Base-by-base conservation (phyloP, 2,113 vertebrate genomes). In the Chaetodon trifascialis region DNA sequence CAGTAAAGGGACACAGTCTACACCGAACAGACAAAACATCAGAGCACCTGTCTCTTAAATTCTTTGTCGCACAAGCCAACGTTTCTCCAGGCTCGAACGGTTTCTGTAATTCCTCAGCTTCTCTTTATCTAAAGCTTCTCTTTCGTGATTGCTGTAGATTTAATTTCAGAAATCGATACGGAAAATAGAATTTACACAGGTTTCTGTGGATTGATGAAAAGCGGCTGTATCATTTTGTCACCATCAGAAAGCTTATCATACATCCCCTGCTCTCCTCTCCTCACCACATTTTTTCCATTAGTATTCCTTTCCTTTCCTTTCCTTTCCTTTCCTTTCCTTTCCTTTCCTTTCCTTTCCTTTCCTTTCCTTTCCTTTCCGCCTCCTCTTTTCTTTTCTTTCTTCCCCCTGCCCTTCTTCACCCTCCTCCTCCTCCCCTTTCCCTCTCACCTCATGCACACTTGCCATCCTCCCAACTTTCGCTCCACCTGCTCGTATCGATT, bases 401-500 rank as follows among this genome's bases (percentile, higher is more conserved):
- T 42, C 30, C 42, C 11, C 11, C 54, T 17, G 21, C 44, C 56
- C 7, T 58, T 58, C 25, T 36, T 52, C 64, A 21, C 79, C 14
- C 69, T 38, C 15, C 42, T n/a, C 55, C 36, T 21, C 56, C 38
- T 17, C 46, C 54, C 25, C 19, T 25, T 11, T 66, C 68, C 25
- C 56, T 59, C 80, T 87, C 86, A 71, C 76, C 87, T 89, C 86
- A 89, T 78, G 83, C 86, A 79, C 83, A 83, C 62, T 90, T 92
- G 85, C 86, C 83, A 76, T 85, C 76, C 83, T 74, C 83, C 85
- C 76, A 65, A 86, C 83, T 86, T 52, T 71, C 23, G 62, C 85
- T 96, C 94, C 87, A 95, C 94, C 76, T 88, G 76, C 69, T 91
- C 89, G 0, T 93, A 96, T 55, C 91, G 88, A 91, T 93, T 90